phyloP scores from a whole-genome alignment of 2,113 vertebrate species.

The Onychostruthus taczanowskii region DNA sequence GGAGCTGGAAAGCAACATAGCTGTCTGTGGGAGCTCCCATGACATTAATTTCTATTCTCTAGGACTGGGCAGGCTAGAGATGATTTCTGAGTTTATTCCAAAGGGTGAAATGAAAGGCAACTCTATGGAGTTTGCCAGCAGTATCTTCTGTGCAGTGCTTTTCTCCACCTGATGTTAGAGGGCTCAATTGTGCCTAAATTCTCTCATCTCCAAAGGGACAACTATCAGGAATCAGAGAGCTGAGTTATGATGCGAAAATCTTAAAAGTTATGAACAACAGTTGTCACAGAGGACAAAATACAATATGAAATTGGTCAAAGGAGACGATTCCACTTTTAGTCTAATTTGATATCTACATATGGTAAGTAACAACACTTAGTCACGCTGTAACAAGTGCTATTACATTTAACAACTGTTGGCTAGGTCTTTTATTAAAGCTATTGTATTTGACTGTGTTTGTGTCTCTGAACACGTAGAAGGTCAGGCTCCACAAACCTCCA shows the following conservation, averaged over 20 bases:
- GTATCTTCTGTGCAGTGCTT: background rate
- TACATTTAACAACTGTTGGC: background rate
- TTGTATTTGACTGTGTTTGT: background rate
- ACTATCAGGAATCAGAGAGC: background rate
- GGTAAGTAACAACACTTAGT: background rate
- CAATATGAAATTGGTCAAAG: background rate
- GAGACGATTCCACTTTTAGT: background rate
- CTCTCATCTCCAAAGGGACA: background rate
- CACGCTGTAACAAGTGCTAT: background rate
- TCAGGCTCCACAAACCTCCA: background rate
- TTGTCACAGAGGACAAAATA: background rate
- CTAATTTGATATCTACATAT: background rate
- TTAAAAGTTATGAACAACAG: background rate
- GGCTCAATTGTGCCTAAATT: background rate
- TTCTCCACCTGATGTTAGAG: background rate
- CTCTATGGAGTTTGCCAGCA: background rate
- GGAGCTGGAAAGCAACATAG: background rate
- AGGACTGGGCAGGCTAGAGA: background rate
- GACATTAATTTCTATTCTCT: background rate
- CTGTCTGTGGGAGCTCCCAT: background rate
- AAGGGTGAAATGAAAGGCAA: background rate
- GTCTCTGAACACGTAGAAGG: background rate
- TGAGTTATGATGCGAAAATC: background rate
- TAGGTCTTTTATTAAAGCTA: constrained; percentile 15
- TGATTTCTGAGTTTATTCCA: background rate